A percentile compares a stretch with the other conserved stretches of the same genome.
Evolutionary conservation across 2,113 vertebrate species (phyloP).

Genomic region (Nicator chloris): DNA sequence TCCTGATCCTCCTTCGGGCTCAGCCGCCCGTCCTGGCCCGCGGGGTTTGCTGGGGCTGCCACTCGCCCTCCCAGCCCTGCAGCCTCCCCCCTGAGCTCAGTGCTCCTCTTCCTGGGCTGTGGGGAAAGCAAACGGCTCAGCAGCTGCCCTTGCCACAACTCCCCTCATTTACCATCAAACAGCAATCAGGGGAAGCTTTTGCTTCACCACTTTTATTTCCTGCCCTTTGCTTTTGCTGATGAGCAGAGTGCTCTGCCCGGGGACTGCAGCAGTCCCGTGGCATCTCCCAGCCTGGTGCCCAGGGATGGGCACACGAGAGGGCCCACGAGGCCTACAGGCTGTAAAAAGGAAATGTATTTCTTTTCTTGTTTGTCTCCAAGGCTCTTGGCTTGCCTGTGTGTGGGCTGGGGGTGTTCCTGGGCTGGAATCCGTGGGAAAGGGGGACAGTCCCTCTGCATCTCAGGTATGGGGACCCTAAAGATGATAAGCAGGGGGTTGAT

Average conservation of each 20-base stretch:
- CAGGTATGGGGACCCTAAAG: not conserved
- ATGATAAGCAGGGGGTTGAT: not conserved
- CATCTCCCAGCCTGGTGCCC: not conserved
- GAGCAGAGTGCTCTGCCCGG: not conserved
- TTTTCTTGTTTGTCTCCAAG: not conserved
- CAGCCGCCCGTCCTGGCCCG: not conserved
- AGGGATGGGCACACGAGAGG: not conserved
- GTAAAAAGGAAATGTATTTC: not conserved
- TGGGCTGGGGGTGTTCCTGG: not conserved
- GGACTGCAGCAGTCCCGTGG: accelerated
- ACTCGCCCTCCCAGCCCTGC: not conserved
- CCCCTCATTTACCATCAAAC: not conserved
- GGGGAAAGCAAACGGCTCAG: not conserved
- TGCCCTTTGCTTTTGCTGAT: not conserved
- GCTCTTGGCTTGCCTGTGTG: not conserved
- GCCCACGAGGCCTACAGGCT: not conserved
- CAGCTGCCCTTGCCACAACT: not conserved
- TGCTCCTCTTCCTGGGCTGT: not conserved
- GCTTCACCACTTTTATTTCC: not conserved
- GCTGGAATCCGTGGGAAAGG: not conserved
- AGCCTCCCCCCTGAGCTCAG: too few species aligned
- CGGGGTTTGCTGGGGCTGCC: not conserved
- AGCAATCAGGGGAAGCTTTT: not conserved
- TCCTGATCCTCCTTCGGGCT: not conserved
- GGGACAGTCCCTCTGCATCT: not conserved